Percentiles rank a stretch among this genome's conserved stretches.
Conservation (phyloP, 2,113 vertebrate species). For the Mormoops blainvillei region DNA sequence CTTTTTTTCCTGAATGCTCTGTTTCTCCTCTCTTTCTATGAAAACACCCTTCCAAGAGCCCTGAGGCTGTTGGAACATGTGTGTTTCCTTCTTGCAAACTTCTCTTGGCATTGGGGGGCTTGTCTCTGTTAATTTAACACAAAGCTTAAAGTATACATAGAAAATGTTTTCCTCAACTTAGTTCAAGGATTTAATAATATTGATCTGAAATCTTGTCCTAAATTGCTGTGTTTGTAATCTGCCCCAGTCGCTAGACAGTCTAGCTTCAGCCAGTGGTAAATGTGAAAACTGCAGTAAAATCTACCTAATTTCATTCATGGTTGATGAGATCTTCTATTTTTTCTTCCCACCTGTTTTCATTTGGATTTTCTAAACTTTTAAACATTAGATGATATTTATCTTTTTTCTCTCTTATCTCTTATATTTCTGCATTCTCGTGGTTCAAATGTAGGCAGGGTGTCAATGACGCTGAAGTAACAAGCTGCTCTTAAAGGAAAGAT, state of each 20-base stretch:
- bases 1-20: slow-evolving; percentile 11
- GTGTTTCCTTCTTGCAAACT: slow-evolving; percentile 45
- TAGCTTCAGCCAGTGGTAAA: neutral
- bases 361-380: neutral
- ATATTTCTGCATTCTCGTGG: neutral
- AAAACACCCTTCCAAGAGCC: slow-evolving; percentile 53
- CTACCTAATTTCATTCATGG: neutral
- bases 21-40: slow-evolving; percentile 32
- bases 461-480: neutral
- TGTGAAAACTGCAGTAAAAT: neutral
- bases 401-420: neutral
- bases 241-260: neutral
- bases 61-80: slow-evolving; percentile 38
- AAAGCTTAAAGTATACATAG: slow-evolving; percentile 38
- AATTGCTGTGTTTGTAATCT: neutral
- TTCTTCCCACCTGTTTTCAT: neutral
- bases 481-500: neutral
- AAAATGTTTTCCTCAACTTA: slow-evolving; percentile 16
- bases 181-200: slow-evolving; percentile 18
- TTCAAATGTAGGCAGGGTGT: neutral
- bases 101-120: slow-evolving; percentile 27
- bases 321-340: neutral
- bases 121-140: slow-evolving; percentile 57
- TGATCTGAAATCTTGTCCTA: neutral
- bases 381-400: neutral